A percentile compares a stretch with the other conserved stretches of the same genome.
Evolutionary conservation across 2,888 invertebrate genomes (phyloP).

Genomic region (Rhaphigaster nebulosa): DNA sequence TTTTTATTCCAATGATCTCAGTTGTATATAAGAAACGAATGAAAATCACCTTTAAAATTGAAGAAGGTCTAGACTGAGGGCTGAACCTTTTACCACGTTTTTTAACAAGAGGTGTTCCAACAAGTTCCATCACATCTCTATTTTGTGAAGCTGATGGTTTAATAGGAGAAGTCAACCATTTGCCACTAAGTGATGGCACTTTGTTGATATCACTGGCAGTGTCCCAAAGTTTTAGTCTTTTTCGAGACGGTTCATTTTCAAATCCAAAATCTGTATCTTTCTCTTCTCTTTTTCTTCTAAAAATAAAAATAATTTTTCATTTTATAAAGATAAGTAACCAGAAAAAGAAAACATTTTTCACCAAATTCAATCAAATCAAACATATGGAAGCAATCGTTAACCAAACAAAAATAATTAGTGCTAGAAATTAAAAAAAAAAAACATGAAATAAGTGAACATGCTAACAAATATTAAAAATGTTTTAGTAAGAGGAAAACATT

Average conservation of each 20-base stretch:
- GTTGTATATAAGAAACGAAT: neutral
- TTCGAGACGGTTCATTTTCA: slow-evolving; percentile 36
- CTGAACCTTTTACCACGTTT: slow-evolving; percentile 47
- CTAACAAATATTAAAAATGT: too few relatives aligned
- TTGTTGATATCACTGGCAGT: neutral
- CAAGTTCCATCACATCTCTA: slow-evolving; percentile 56
- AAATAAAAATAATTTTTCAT: neutral
- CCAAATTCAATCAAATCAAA: too few relatives aligned
- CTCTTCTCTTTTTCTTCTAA: slow-evolving; percentile 49
- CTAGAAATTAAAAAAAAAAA: too few relatives aligned
- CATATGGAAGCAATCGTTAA: too few relatives aligned
- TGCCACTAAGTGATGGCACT: neutral
- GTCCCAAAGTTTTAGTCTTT: slow-evolving; percentile 15
- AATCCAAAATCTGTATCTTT: slow-evolving; percentile 21
- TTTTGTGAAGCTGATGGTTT: slow-evolving; percentile 24
- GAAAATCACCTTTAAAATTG: slow-evolving; percentile 54
- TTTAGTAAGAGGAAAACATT: too few relatives aligned
- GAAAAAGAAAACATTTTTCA: too few relatives aligned
- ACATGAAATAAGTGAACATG: too few relatives aligned
- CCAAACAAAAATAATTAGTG: too few relatives aligned
- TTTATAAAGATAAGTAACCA: too few relatives aligned
- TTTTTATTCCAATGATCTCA: too few relatives aligned
- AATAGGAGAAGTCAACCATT: neutral
- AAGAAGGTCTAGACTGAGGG: slow-evolving; percentile 50
- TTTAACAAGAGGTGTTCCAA: slow-evolving; percentile 56